Percentiles rank a stretch among this genome's conserved stretches.
These are phyloP conservation scores for Eriocheir sinensis DNA, from an alignment of 1,140 invertebrate species.

Conservation along the genomic window DNA sequence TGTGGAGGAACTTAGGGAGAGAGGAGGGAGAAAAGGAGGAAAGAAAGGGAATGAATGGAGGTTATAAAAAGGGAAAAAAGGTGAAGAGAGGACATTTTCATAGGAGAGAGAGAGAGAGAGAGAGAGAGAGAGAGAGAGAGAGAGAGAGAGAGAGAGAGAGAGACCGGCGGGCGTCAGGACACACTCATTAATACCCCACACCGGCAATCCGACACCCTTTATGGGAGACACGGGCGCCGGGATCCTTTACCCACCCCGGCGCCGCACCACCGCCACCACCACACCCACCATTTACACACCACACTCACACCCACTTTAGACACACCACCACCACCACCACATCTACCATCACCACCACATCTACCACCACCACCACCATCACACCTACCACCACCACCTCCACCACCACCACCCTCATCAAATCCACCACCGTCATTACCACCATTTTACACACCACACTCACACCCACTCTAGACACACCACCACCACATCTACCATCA, in stretches of 20 bases:
- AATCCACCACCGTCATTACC: neutral
- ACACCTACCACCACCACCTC: neutral
- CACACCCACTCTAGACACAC: no score
- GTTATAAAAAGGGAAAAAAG: neutral
- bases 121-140: constrained; percentile 6
- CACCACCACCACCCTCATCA: no score
- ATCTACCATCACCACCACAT: no score
- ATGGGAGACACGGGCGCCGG: neutral
- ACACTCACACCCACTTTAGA: no score
- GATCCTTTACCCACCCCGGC: no score
- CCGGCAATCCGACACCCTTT: neutral
- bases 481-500: no score
- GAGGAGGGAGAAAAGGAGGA: no score
- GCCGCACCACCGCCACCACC: neutral
- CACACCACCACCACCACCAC: neutral
- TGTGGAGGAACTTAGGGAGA: no score
- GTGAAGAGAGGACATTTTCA: no score
- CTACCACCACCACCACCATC: neutral
- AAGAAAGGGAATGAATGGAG: no score
- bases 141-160: neutral
- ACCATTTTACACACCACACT: no score
- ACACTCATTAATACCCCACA: neutral
- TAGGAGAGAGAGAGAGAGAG: constrained; percentile 19
- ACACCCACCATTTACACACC: neutral
- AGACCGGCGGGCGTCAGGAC: neutral